Percentiles rank a stretch among this genome's conserved stretches.
Conservation (phyloP, 2,888 invertebrate genomes). For the Drosophila prolongata region DNA sequence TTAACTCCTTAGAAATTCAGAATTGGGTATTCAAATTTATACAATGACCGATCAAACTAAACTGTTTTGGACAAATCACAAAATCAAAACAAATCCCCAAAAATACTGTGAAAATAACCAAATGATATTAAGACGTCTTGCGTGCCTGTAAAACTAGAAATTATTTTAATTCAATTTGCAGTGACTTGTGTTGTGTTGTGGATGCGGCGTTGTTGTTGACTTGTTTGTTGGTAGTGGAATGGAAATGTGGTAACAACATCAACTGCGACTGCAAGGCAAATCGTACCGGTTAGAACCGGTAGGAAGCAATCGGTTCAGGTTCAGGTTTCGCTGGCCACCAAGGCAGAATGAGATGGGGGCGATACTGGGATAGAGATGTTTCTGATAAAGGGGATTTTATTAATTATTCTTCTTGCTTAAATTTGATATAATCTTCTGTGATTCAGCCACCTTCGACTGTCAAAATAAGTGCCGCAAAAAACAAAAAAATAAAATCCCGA, state of each 20-base stretch:
- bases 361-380: constrained; percentile 7
- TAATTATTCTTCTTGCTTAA: background rate
- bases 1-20: background rate
- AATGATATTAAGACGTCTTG: constrained; percentile 8
- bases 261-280: constrained; percentile 43
- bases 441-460: background rate
- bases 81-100: constrained; percentile 51
- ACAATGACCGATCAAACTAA: constrained; percentile 32
- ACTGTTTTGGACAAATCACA: constrained; percentile 40
- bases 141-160: constrained; percentile 43
- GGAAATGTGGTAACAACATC: constrained; percentile 28
- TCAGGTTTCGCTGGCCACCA: constrained; percentile 28
- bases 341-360: constrained; percentile 1
- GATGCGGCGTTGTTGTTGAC: constrained; percentile 20
- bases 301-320: constrained; percentile 51
- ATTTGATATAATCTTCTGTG: constrained; percentile 8
- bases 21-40: constrained; percentile 13
- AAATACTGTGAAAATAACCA: constrained; percentile 6
- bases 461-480: constrained; percentile 22
- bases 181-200: constrained; percentile 17
- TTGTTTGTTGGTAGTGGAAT: constrained; percentile 23
- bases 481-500: constrained; percentile 9
- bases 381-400: constrained; percentile 20
- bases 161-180: constrained; percentile 60
- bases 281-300: constrained; percentile 64